Base-by-base conservation (phyloP, 2,888 invertebrate genomes). In the Himalopsyche japonica region DNA sequence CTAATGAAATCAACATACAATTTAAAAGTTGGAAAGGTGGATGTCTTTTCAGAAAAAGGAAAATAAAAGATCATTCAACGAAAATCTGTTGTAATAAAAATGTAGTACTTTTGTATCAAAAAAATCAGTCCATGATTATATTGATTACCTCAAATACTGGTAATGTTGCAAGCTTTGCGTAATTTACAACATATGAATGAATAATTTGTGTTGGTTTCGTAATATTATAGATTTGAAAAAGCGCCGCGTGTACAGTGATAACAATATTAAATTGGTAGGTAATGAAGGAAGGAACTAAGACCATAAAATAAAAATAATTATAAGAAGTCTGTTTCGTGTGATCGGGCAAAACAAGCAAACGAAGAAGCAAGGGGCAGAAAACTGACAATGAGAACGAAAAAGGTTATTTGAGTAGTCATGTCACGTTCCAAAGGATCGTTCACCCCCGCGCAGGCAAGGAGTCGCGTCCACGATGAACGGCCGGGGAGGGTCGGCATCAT, bases 361-460 rank as follows among this genome's bases (percentile, higher is more conserved):
- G 34, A 76, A 34, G 34, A 76, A 24, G 24, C 76, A 76, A 27
- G 30, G 34, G 76, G n/a, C 76, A 32, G 7, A 76, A 81, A 43
- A 81, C 81, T 37, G 81, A 81, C 70, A 80, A 81, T 81, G 37
- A n/a, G 81, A 18, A 4, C 27, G 27, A 47, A 57, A 64, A 64
- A 43, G 78, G 83, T 32, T 76, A 24, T 70, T 82, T 77, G 79
- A 57, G 76, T 20, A 85, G 85, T 85, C 85, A 64, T 48, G 78
- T 79, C 85, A 83, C 85, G 85, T 80, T 49, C 32, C 34, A 24
- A 24, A 8, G 82, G 78, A 37, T 48, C 32, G 34, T 43, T 47
- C 30, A 48, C 49, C 80, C 34, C 84, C 76, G 27, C 57, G 57
- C 7, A 57, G 20, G 57, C 57, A 15, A 57, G 20, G 7, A n/a